phyloP scores from a whole-genome alignment of 2,113 vertebrate species.

The Setophaga coronata region DNA sequence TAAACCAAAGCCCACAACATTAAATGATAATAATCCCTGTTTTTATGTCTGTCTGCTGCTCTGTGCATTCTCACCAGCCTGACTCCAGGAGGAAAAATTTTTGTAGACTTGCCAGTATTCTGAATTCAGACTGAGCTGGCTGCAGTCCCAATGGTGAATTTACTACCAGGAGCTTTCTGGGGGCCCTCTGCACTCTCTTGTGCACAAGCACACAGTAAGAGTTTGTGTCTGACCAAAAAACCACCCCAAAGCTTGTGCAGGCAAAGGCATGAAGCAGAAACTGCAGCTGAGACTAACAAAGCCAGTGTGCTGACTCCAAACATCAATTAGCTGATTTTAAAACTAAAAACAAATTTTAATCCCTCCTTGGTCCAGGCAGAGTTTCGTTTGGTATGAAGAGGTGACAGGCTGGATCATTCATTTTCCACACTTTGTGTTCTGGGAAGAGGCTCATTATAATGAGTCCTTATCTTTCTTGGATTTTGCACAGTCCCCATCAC shows the following conservation, averaged over 20 bases:
- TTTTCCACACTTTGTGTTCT: slow-evolving; percentile 1
- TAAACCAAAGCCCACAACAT: neutral
- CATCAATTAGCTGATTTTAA: slow-evolving; percentile 26
- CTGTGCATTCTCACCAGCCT: neutral
- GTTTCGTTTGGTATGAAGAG: slow-evolving; percentile 45
- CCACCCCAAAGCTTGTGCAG: neutral
- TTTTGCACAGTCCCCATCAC: neutral
- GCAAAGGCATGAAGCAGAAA: neutral
- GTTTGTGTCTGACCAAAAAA: slow-evolving; percentile 3
- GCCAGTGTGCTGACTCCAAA: neutral
- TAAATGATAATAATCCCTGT: neutral
- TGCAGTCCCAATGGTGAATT: accelerated
- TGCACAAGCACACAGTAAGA: neutral
- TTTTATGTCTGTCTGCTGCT: neutral
- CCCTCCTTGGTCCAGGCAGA: neutral
- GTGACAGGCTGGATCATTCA: slow-evolving; percentile 14
- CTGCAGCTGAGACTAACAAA: slow-evolving; percentile 30
- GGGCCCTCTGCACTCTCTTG: accelerated
- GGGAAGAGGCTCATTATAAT: neutral
- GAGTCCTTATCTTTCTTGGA: neutral
- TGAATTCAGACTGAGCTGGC: neutral
- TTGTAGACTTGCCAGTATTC: neutral
- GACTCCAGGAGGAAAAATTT: neutral
- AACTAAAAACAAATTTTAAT: slow-evolving; percentile 8
- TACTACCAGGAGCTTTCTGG: neutral